Evolutionary conservation across 2,797 vertebrate species (phyloP), one percentile per base, ranked within the genome.

Genomic region (Acanthurus lineatus): DNA sequence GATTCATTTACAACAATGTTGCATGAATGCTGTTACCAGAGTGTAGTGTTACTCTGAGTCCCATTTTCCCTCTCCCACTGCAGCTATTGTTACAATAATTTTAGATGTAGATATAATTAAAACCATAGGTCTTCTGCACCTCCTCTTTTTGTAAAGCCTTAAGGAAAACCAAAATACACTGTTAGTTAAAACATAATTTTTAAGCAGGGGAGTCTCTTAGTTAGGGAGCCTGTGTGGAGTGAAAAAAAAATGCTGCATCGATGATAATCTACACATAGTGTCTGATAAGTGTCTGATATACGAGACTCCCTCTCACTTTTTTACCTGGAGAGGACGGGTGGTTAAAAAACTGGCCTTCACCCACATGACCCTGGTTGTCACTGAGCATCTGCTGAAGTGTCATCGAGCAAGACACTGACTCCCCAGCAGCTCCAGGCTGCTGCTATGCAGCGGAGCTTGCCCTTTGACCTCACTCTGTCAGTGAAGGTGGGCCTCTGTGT

Each of bases 351-450:
- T 40, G 79, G 74, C 81, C 81, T 89, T 85, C 70, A 84, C 85
- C 88, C 69, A 16, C 47, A 57, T 49, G 81, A 89, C 85, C 86
- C 38, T 1, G 2, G 47, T 85, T 90, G 87, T 89, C 86, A 81
- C 60, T 71, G 25, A 88, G 77, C 87, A 90, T 90, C 89, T 91
- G 89, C 74, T 86, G 57, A 88, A 71, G 81, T 87, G 87, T 90
- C 88, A 83, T 61, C 70, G 54, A 76, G 79, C 64, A 76, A 84
- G 71, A 89, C 70, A 35, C 16, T 42, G 58, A 73, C 62, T 71
- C 47, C 32, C 32, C 7, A 44, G 20, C 59, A 53, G 62, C 76
- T 77, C 59, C 47, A 22, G 67, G 61, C 75, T 61, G 77, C 70
- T 68, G 66, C 44, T 60, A 61, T 62, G 16, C 45, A 61, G 62